A percentile compares a stretch with the other conserved stretches of the same genome.
phyloP scores from a whole-genome alignment of 2,113 vertebrate genomes.

The Rana temporaria region DNA sequence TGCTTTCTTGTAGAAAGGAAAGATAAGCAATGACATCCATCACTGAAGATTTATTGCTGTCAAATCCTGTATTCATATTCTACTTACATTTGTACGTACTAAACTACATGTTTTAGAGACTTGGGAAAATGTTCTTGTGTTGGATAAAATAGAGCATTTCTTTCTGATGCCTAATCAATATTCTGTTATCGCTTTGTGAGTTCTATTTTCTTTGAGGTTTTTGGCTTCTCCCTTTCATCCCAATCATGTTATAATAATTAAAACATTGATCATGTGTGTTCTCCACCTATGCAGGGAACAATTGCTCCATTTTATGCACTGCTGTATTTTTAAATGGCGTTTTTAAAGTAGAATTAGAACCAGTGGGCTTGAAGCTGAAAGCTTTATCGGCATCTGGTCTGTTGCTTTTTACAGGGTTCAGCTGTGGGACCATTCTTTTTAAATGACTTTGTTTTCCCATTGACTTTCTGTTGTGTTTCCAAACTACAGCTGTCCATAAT shows the following conservation, averaged over 20 bases:
- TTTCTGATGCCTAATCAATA: conserved; percentile 8
- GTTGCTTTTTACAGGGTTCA: neutral
- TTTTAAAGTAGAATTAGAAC: conserved; percentile 23
- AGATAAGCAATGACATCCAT: neutral
- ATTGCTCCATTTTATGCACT: conserved; percentile 17
- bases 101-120: conserved; percentile 29
- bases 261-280: conserved; percentile 13
- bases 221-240: conserved; percentile 27
- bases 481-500: conserved; percentile 19
- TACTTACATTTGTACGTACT: neutral
- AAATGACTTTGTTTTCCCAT: conserved; percentile 23
- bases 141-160: neutral
- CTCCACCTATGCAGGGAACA: conserved; percentile 20
- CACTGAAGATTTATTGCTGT: neutral
- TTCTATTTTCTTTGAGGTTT: neutral
- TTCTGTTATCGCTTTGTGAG: neutral
- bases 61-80: neutral
- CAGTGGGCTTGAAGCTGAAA: conserved; percentile 12
- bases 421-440: neutral
- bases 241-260: conserved; percentile 17
- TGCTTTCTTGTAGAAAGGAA: conserved; percentile 7
- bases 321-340: conserved; percentile 8
- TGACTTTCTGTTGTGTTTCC: conserved; percentile 10
- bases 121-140: neutral
- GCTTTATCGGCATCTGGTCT: neutral